Evolutionary conservation across 1,140 invertebrate species (phyloP), one percentile per base, ranked within the genome.

Genomic region (Drosophila micromelanica): DNA sequence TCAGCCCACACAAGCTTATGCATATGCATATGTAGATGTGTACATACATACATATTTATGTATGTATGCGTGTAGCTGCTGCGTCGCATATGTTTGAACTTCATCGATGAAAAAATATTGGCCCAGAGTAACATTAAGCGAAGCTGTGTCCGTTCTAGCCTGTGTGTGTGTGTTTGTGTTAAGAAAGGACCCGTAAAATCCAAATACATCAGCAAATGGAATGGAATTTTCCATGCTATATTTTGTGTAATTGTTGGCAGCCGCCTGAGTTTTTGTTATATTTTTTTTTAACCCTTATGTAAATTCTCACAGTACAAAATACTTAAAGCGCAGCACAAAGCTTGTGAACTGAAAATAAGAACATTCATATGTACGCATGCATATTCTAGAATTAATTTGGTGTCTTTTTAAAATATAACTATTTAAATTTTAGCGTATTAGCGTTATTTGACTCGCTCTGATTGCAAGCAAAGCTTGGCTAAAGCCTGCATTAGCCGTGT

Each of bases 221-320:
- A 38, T 85, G 80, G 80, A 84, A 84, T 76, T 84, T 84, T 84
- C 80, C 80, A 80, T 84, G 76, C 80, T 76, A 64, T 84, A 68
- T 82, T 76, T 78, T 56, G 62, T 71, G 27, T 60, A 79, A 84
- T 63, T 84, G 72, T 46, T 65, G 69, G 35, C 69, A 46, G 55
- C 55, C 12, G 6, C 12, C 35, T 51, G 12, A 11, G 48, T 42
- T 27, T 75, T 46, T 61, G n/a, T 51, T 38, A 8, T 15, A n/a
- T 54, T 60, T 52, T 32, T 20, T 6, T 8, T 73, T 73, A 60
- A 73, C 54, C 70, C 70, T 59, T 67, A 37, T 20, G 40, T 37
- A 38, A 1, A 40, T 40, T 40, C 12, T 40, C 2, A 40, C 0
- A 40, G n/a, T 40, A n/a, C 9, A 6, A 1, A n/a, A 40, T 40